These are phyloP conservation scores for Mus spicilegus DNA, from an alignment of 2,113 vertebrate species.

Conservation along the genomic window DNA sequence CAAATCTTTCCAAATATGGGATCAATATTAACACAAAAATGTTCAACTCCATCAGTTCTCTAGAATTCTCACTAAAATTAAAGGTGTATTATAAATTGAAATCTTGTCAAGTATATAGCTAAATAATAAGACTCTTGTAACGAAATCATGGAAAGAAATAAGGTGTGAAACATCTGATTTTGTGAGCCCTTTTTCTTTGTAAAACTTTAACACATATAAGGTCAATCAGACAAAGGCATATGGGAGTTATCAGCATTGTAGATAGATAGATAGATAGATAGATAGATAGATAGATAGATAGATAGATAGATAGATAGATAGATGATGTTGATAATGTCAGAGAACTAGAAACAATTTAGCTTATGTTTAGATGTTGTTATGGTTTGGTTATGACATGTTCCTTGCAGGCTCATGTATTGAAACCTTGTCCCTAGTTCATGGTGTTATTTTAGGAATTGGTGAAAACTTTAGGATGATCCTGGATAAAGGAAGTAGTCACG, in stretches of 20 bases:
- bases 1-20: not conserved
- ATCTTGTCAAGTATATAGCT: not conserved
- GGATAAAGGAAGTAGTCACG: not conserved
- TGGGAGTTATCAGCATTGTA: not conserved
- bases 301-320: no score
- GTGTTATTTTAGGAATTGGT: not conserved
- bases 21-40: not conserved
- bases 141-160: not conserved
- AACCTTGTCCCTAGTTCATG: not conserved
- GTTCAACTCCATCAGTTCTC: not conserved
- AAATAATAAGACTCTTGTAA: slow-evolving; percentile 6
- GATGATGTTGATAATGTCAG: not conserved
- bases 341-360: not conserved
- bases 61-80: not conserved
- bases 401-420: not conserved
- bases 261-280: no score
- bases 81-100: not conserved
- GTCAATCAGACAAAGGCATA: not conserved
- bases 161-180: not conserved
- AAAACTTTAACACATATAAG: not conserved
- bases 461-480: not conserved
- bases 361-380: not conserved
- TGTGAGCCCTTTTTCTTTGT: not conserved
- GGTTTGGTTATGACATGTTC: not conserved
- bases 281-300: no score